These are phyloP conservation scores for Byasa hedistus DNA, from an alignment of 2,888 invertebrate genomes.

Conservation along the genomic window DNA sequence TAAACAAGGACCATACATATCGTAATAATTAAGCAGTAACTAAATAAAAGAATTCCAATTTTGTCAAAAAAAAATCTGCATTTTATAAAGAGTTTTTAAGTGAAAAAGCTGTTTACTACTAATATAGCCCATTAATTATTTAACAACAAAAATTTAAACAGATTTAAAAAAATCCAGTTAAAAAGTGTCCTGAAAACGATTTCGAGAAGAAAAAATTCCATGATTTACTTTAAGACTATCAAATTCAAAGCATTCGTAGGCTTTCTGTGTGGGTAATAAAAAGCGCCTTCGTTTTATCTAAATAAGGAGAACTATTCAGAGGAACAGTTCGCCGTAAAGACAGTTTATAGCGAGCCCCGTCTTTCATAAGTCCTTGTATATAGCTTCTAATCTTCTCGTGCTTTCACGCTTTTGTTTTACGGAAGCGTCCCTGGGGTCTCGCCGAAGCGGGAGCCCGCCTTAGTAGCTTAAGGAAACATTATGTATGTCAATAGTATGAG, in stretches of 20 bases:
- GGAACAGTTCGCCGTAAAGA: conserved; percentile 46
- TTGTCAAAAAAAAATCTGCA: too few relatives aligned
- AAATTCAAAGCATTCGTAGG: neutral
- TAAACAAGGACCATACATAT: too few relatives aligned
- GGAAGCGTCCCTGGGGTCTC: conserved; percentile 57
- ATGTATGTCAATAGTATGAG: conserved; percentile 72
- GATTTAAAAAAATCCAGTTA: too few relatives aligned
- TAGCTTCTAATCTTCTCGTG: conserved; percentile 63
- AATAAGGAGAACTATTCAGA: conserved; percentile 28
- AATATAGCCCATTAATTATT: too few relatives aligned
- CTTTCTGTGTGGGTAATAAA: neutral
- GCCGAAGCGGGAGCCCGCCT: conserved; percentile 42
- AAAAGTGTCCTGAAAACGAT: too few relatives aligned
- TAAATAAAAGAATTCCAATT: too few relatives aligned
- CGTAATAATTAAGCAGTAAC: too few relatives aligned
- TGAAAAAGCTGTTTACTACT: too few relatives aligned
- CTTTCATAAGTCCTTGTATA: conserved; percentile 54
- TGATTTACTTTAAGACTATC: too few relatives aligned
- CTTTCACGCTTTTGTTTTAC: conserved; percentile 66
- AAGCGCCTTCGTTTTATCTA: conserved; percentile 21
- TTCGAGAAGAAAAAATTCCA: too few relatives aligned
- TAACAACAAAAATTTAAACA: too few relatives aligned
- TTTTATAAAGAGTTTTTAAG: too few relatives aligned
- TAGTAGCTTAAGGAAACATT: conserved; percentile 59
- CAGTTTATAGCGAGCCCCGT: conserved; percentile 47